Evolutionary conservation across 2,797 vertebrate genomes (phyloP), one percentile per base, ranked within the genome.

Genomic region (Pampus argenteus): DNA sequence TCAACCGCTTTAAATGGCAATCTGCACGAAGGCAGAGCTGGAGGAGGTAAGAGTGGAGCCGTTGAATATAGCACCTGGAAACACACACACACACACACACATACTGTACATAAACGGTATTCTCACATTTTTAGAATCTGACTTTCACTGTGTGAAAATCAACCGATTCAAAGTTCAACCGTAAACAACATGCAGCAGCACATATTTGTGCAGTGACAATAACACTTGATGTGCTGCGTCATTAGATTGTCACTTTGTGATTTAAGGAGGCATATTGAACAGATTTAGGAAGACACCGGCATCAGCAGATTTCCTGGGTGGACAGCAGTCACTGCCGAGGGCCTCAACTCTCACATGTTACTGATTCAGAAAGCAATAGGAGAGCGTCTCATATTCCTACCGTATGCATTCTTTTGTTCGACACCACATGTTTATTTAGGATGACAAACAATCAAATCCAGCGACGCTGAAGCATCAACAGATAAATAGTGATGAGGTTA

Each of bases 1-100:
- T 93, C 84, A 93, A 14, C 71, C 23, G 36, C 74, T 91, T 81
- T 91, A 93, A 93, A 93, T 92, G 92, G 91, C 92, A 93, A 72
- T 75, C 79, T 78, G 67, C 84, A 54, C 63, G 2, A 59, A 66
- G 69, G 78, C 68, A 66, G 72, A 26, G 59, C 61, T 54, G 82
- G 36, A 78, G 72, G 78, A 75, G 74, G 66, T 76, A 47, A 62
- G 55, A 74, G 71, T 59, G 38, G n/a, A 62, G 52, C 51, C 31
- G 14, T 58, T 5, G 38, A 29, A 49, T 28, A 26, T 7, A 1
- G 38, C 15, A 54, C 42, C 14, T 26, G 25, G 40, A 38, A 15
- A 66, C 17, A 62, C 47, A 54, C 10, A 18, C 22, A 54, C 13
- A 66, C 17, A 62, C 47, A 54, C 10, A 18, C 22, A 54, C 13